Conservation (phyloP, 2,797 vertebrate species). For the Ispidina lecontei region DNA sequence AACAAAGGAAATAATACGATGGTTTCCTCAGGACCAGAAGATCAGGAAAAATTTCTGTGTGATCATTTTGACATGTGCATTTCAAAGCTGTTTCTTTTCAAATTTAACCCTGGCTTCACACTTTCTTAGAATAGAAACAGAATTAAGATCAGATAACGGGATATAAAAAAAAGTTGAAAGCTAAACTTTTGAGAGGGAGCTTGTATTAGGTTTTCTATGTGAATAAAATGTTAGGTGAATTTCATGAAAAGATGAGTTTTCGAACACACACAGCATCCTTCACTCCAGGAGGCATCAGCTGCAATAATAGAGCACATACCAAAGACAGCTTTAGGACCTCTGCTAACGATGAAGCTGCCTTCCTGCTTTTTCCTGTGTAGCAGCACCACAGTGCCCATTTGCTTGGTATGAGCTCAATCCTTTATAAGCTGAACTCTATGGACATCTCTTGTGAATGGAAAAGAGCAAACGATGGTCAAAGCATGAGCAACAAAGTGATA, state of each 20-base stretch:
- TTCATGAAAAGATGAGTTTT: neutral
- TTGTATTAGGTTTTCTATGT: neutral
- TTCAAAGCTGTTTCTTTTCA: neutral
- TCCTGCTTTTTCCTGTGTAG: neutral
- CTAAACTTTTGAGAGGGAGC: neutral
- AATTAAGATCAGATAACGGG: neutral
- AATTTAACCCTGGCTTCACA: neutral
- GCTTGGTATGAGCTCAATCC: neutral
- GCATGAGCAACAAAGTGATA: neutral
- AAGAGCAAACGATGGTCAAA: neutral
- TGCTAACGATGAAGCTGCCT: neutral
- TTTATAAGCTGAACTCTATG: neutral
- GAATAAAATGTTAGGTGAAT: neutral
- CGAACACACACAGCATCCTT: neutral
- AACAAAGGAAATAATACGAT: neutral
- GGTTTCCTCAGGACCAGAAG: neutral
- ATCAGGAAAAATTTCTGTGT: neutral
- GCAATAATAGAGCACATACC: accelerated
- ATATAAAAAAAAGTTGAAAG: neutral
- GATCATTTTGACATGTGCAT: neutral
- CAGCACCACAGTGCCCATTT: neutral
- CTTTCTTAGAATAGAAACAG: neutral
- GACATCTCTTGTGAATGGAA: neutral
- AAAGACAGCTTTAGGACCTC: neutral
- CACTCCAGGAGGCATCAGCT: neutral